Evolutionary conservation across 1,140 invertebrate species (phyloP), one percentile per base, ranked within the genome.

Genomic region (Drosophila ercepeae): DNA sequence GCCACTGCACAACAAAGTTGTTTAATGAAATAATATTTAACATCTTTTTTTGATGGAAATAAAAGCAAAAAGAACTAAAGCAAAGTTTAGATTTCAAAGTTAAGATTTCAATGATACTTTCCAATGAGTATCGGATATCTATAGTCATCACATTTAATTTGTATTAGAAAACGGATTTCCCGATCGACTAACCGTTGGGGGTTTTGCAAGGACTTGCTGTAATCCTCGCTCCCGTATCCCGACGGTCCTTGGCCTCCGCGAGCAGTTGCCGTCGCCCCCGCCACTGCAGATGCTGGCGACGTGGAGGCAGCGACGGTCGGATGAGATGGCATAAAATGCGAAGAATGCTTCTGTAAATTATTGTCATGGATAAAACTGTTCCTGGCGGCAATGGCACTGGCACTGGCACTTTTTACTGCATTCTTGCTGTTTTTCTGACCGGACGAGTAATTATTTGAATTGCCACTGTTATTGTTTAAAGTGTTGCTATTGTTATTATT

Each of bases 151-250:
- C n/a, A n/a, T n/a, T n/a, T n/a, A n/a, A 32, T 32, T 32, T 32
- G 7, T 3, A 32, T 32, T 32, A 11, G 1, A 32, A 32, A 7
- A 21, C 2, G 21, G 21, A 7, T 7, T 7, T 7, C 25, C 2
- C 9, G 8, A 27, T 16, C 2, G 46, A 77, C 78, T 52, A 50
- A 89, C 84, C 84, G 84, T 69, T 84, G 84, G 21, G 55, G 25
- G 45, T 14, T 69, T 45, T 75, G 67, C 63, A 84, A 25, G 52
- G 73, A 65, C 50, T 84, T 79, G 58, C 53, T 39, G 48, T 89
- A 89, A 44, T 78, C 88, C 57, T 89, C 86, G 23, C 25, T 52
- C 21, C 42, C 45, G 55, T 81, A 79, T 11, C 50, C 49, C 46
- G 59, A n/a, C 23, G 72, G 34, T 45, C 60, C 53, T 3, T 75